phyloP scores from a whole-genome alignment of 2,113 vertebrate species.

The Xiphias gladius region DNA sequence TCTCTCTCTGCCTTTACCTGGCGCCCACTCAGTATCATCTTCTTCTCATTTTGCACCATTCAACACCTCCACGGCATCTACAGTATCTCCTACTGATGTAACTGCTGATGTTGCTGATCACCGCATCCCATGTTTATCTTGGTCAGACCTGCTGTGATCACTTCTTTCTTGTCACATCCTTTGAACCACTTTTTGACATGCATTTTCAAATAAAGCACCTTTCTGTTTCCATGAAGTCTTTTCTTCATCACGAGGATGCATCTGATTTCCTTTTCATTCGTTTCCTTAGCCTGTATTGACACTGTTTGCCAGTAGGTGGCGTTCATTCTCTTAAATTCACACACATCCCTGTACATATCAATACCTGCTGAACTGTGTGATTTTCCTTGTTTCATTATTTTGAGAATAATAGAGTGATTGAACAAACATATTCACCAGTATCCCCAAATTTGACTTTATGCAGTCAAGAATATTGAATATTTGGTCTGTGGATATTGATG shows the following conservation, averaged over 20 bases:
- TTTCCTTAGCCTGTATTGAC: background rate
- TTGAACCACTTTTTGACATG: too few relatives aligned
- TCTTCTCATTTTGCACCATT: too few relatives aligned
- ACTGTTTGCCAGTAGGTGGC: slow-evolving; percentile 24
- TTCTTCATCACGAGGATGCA: background rate
- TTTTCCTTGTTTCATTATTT: background rate
- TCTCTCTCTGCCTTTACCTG: too few relatives aligned
- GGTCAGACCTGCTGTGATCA: too few relatives aligned
- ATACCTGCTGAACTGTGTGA: background rate
- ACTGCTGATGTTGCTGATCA: too few relatives aligned
- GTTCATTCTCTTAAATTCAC: background rate
- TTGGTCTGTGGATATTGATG: background rate
- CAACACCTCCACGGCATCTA: too few relatives aligned
- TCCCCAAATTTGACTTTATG: background rate
- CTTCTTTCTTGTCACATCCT: too few relatives aligned
- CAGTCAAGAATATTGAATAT: background rate
- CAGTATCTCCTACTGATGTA: too few relatives aligned
- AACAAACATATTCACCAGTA: background rate
- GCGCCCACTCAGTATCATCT: too few relatives aligned
- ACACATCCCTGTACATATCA: too few relatives aligned
- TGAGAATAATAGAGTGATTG: background rate
- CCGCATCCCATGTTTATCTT: too few relatives aligned
- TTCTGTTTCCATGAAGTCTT: background rate
- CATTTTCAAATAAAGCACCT: too few relatives aligned
- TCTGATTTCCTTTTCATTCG: background rate